phyloP scores from a whole-genome alignment of 2,888 invertebrate genomes.

The Gibbula magus region DNA sequence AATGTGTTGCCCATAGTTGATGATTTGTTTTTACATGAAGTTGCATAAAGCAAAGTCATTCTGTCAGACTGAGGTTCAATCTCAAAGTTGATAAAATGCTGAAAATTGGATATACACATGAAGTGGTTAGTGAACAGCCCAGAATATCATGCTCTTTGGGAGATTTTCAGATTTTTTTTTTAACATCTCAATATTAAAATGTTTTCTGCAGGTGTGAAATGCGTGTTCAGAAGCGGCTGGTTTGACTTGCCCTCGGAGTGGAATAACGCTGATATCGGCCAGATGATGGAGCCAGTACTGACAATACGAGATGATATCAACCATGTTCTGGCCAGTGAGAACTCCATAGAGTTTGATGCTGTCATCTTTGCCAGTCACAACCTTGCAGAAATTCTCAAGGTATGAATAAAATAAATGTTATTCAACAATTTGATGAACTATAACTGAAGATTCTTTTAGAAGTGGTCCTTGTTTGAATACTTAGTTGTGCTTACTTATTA shows the following conservation, averaged over 20 bases:
- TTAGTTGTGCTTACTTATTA: no score
- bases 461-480: no score
- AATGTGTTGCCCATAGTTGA: no score
- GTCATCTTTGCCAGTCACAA: slow-evolving; percentile 57
- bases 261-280: slow-evolving; percentile 51
- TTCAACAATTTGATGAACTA: neutral
- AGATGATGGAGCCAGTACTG: slow-evolving; percentile 56
- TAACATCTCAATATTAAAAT: neutral
- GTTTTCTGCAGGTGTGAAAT: slow-evolving; percentile 29
- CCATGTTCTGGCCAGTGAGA: slow-evolving; percentile 51
- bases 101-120: no score
- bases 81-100: no score
- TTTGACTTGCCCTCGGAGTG: slow-evolving; percentile 52
- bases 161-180: no score
- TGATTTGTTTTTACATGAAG: no score
- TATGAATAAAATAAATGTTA: slow-evolving; percentile 33
- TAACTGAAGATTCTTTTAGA: no score
- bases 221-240: slow-evolving; percentile 65
- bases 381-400: slow-evolving; percentile 60
- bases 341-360: slow-evolving; percentile 65
- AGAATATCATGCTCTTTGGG: no score
- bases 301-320: slow-evolving; percentile 61
- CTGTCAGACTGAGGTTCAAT: no score
- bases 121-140: no score
- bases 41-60: no score